Base-by-base conservation (phyloP, 2,888 invertebrate genomes). In the Artemia sinica region DNA sequence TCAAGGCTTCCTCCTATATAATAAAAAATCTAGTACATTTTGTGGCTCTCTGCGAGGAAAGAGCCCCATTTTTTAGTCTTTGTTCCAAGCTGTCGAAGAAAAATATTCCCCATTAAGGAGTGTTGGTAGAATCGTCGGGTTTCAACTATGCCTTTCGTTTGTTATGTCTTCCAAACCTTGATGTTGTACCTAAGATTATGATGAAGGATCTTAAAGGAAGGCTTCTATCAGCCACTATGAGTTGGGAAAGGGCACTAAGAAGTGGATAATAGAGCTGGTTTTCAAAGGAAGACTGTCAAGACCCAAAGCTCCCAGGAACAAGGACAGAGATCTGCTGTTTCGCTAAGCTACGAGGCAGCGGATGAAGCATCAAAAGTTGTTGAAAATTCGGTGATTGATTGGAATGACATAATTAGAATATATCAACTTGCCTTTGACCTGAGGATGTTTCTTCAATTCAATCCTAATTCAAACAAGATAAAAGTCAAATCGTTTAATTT, bases 11-110 rank as follows among this genome's bases (percentile, higher is more conserved):
- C 0, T 91, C 92, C 0, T 95, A 94, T 80, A 94, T 94, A 79
- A 86, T 95, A 73, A 89, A 93, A 7, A 93, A 95, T 77, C 79
- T 96, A 72, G 91, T 93, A n/a, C 94, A 95, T 77, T 89, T 95
- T 14, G 90, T 96, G 63, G 93, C 94, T n/a, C 87, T 93, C 78
- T 93, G 93, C 75, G 95, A 96, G 77, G 94, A 95, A 77, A 84
- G 93, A 71, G 85, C 96, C 75, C 94, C 95, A 0, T 94, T 93
- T 79, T 87, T 93, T 66, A 85, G 87, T 72, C 81, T 96, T 49
- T 89, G 91, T 0, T 87, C 87, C 74, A 92, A 94, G 10, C 51
- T 69, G 18, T 66, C 69, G 2, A 51, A 58, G 67, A 65, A 66
- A n/a, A 63, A 67, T 12, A 50, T 71, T 50, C 67, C 65, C 49